Base-by-base conservation (phyloP, 2,888 invertebrate species). In the Sturmia bella region DNA sequence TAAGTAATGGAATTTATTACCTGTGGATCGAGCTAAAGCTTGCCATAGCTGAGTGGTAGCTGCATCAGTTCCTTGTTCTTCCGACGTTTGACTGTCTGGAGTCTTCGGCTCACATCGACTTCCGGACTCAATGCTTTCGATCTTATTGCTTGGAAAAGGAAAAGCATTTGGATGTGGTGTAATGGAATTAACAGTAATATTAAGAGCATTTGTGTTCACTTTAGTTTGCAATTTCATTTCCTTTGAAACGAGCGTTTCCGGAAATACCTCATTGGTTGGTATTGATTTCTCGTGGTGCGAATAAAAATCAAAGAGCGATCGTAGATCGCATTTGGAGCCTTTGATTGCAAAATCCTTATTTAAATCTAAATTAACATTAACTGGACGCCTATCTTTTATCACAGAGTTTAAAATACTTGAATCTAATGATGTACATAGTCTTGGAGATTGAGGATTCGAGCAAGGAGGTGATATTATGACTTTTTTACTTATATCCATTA, bases 401-500 rank as follows among this genome's bases (percentile, higher is more conserved):
- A 91, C 91, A 90, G 91, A 90, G 87, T 88, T 89, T 86, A 88
- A 90, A 89, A 90, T 90, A 90, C 89, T 91, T 88, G 87, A 86
- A 86, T 89, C 87, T 86, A 86, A 85, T 84, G 84, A 84, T 32
- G 66, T 52, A 75, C 88, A 84, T 69, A 87, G 83, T 86, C 86
- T 87, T 84, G 89, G 89, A 85, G 90, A 89, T 87, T 90, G 87
- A 76, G 89, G 90, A 87, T 90, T 91, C 75, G 91, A 90, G 84
- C 88, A 89, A 79, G 91, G 91, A 61, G 91, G 90, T 77, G 91
- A 90, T 82, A 91, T 90, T 61, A 91, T 88, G 57, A 89, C 90
- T 86, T 91, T 91, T 86, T 91, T 91, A 86, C 91, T 91, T 82
- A 91, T 91, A 84, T 91, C 90, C 90, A 91, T 91, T 73, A 91